Conservation (phyloP, 2,888 invertebrate genomes). For the Rhaphigaster nebulosa region DNA sequence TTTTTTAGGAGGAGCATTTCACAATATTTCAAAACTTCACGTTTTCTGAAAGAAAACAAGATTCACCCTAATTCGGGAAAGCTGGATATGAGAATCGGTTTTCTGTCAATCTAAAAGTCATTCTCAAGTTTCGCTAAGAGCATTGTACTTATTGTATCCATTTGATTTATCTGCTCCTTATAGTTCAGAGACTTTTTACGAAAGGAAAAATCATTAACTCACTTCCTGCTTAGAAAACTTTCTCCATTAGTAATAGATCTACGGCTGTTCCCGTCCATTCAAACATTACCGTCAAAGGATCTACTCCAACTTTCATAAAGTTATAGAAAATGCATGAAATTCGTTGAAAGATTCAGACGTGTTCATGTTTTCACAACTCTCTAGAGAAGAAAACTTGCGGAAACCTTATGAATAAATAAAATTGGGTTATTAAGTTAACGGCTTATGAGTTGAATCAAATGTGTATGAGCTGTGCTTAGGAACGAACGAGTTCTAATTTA, state of each 20-base stretch:
- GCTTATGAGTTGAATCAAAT: too few relatives aligned
- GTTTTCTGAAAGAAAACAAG: neutral
- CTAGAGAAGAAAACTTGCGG: neutral
- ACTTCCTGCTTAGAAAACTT: neutral
- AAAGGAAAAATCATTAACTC: slow-evolving; percentile 23
- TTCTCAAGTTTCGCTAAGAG: neutral
- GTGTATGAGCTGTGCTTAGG: too few relatives aligned
- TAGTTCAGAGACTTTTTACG: neutral
- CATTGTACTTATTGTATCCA: neutral
- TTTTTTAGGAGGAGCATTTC: neutral
- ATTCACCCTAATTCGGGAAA: neutral
- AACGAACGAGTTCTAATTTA: too few relatives aligned
- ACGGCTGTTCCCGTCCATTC: neutral
- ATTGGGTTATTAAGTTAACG: neutral
- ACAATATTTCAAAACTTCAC: too few relatives aligned
- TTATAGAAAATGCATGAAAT: neutral
- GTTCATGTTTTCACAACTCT: neutral
- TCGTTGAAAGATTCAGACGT: neutral
- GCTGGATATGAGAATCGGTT: neutral
- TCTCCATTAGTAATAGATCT: slow-evolving; percentile 14
- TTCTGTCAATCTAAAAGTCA: neutral
- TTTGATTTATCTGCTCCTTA: neutral
- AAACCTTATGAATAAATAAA: neutral
- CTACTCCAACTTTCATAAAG: neutral
- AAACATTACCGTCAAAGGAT: neutral